Conservation (phyloP, 2,113 vertebrate genomes). For the Xiphophorus maculatus region DNA sequence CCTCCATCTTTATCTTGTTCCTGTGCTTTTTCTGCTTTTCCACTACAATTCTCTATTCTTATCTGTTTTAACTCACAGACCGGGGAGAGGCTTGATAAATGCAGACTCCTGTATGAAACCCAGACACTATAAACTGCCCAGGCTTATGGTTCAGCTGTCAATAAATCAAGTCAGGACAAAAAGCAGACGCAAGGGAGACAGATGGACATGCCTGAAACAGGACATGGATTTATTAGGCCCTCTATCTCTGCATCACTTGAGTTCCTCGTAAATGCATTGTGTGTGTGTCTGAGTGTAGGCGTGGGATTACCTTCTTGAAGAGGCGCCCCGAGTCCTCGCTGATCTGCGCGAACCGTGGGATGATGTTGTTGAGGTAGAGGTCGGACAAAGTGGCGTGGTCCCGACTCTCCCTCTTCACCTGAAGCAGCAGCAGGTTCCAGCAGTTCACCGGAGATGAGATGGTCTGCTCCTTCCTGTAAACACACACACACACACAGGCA, state of each 20-base stretch:
- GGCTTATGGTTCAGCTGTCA: slow-evolving; percentile 34
- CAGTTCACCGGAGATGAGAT: slow-evolving; percentile 95
- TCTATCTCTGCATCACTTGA: too few relatives aligned
- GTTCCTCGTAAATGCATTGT: too few relatives aligned
- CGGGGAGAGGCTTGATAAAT: slow-evolving; percentile 25
- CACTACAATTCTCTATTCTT: neutral
- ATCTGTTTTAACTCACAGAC: slow-evolving; percentile 18
- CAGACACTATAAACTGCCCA: slow-evolving; percentile 19
- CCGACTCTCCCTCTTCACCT: slow-evolving; percentile 97
- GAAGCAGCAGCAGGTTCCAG: slow-evolving; percentile 96
- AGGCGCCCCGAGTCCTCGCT: slow-evolving; percentile 96
- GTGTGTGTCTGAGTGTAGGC: neutral
- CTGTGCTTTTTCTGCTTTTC: neutral
- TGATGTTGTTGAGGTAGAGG: slow-evolving; percentile 99
- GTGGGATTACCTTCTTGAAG: slow-evolving; percentile 91
- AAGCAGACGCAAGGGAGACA: slow-evolving; percentile 32
- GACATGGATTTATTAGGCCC: slow-evolving; percentile 4
- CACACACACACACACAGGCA: neutral
- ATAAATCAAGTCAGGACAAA: slow-evolving; percentile 43
- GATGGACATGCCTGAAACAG: slow-evolving; percentile 10
- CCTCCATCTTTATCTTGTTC: neutral
- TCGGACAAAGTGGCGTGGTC: slow-evolving; percentile 97
- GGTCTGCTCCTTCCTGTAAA: slow-evolving; percentile 90
- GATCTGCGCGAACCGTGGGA: slow-evolving; percentile 96
- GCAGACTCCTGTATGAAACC: slow-evolving; percentile 27